Conservation (phyloP, 2,888 invertebrate species). For the Lycaena phlaeas region DNA sequence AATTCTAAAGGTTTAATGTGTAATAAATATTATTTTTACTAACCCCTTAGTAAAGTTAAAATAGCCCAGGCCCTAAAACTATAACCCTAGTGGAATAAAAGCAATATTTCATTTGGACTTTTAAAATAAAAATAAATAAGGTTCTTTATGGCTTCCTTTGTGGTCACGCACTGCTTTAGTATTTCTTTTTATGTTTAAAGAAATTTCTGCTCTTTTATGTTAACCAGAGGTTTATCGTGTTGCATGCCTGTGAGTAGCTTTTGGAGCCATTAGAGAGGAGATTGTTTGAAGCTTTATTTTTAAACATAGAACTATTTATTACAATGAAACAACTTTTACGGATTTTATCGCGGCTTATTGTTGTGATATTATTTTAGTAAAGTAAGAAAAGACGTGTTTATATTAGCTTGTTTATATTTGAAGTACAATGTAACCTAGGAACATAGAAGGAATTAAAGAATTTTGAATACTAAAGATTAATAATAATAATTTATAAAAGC, state of each 20-base stretch:
- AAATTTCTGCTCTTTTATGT: slow-evolving; percentile 55
- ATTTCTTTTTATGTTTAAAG: slow-evolving; percentile 51
- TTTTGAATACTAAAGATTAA: no score
- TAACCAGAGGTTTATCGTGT: slow-evolving; percentile 56
- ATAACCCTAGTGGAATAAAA: background rate
- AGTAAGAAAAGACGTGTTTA: no score
- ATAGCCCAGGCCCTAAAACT: background rate
- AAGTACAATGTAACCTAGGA: no score
- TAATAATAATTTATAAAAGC: no score
- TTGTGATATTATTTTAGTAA: no score
- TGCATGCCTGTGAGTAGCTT: slow-evolving; percentile 44
- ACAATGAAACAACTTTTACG: no score
- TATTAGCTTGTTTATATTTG: no score
- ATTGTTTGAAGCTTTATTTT: background rate
- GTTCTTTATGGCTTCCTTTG: slow-evolving; percentile 42
- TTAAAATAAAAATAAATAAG: slow-evolving; percentile 49
- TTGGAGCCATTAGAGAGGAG: slow-evolving; percentile 30
- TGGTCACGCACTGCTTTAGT: slow-evolving; percentile 52
- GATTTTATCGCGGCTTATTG: no score
- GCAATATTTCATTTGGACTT: slow-evolving; percentile 24
- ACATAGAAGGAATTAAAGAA: no score
- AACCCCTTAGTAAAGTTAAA: no score
- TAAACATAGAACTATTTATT: background rate
- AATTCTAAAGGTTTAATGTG: no score
- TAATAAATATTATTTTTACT: no score